phyloP scores from a whole-genome alignment of 2,888 invertebrate species.

The Cerceris rybyensis region DNA sequence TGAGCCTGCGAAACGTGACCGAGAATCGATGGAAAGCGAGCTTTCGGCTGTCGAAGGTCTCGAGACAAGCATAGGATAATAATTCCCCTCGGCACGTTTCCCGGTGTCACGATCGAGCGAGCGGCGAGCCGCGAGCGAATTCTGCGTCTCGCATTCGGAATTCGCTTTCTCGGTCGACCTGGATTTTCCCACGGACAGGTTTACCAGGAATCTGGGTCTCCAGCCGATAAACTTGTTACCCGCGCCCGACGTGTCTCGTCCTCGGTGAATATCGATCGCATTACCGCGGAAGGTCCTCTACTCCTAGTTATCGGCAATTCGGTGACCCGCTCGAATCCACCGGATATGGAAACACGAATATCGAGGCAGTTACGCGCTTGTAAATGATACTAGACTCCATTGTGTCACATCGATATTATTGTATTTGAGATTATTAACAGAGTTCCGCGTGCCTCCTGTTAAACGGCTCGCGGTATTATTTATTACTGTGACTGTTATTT shows the following conservation, averaged over 20 bases:
- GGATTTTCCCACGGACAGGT: slow-evolving; percentile 63
- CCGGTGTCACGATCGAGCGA: slow-evolving; percentile 34
- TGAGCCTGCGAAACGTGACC: slow-evolving; percentile 31
- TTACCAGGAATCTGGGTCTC: slow-evolving; percentile 63
- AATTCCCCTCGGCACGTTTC: slow-evolving; percentile 41
- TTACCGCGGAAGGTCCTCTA: slow-evolving; percentile 45
- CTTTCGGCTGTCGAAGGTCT: slow-evolving; percentile 39
- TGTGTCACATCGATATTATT: no score
- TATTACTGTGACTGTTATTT: no score
- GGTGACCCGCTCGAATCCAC: slow-evolving; percentile 31
- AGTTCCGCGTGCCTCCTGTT: no score
- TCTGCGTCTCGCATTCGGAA: slow-evolving; percentile 52
- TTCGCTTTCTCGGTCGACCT: slow-evolving; percentile 61
- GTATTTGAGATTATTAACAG: no score
- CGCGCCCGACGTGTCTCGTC: slow-evolving; percentile 56
- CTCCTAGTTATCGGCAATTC: slow-evolving; percentile 55
- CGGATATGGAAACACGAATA: slow-evolving; percentile 18
- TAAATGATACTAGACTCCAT: not conserved
- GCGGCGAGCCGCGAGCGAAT: slow-evolving; percentile 41
- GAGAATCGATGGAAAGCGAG: slow-evolving; percentile 38
- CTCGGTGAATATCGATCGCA: slow-evolving; percentile 62
- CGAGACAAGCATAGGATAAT: slow-evolving; percentile 31
- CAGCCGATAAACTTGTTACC: slow-evolving; percentile 64
- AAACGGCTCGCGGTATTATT: no score
- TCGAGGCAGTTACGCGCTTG: not conserved